Evolutionary conservation across 2,113 vertebrate genomes (phyloP).

Genomic region (Phasianus colchicus): DNA sequence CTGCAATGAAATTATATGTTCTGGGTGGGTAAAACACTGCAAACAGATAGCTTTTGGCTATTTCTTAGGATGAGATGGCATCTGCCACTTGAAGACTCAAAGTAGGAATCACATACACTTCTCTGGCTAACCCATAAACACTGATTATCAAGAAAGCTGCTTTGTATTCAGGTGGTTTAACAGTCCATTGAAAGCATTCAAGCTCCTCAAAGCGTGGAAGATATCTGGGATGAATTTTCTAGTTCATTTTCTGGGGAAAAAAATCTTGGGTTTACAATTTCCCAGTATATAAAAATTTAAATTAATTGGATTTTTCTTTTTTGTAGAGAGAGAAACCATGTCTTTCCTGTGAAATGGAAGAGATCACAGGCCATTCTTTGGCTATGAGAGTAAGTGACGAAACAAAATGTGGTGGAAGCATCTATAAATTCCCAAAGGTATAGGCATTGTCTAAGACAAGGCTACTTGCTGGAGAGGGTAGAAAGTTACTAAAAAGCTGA

Average conservation of each 20-base stretch:
- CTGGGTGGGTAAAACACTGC: background rate
- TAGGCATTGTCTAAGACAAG: background rate
- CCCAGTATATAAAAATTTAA: background rate
- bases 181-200: background rate
- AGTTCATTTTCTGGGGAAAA: background rate
- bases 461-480: background rate
- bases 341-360: background rate
- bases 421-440: background rate
- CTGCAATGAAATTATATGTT: background rate
- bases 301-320: background rate
- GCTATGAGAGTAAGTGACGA: background rate
- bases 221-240: background rate
- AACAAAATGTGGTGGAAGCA: background rate
- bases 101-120: background rate
- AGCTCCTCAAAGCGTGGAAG: background rate
- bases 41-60: background rate
- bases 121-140: background rate
- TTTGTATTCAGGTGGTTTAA: background rate
- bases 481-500: background rate
- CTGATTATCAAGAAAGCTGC: rapidly evolving
- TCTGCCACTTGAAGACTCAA: background rate
- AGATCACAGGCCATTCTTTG: background rate
- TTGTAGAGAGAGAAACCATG: rapidly evolving
- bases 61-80: background rate
- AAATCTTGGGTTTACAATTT: background rate